Evolutionary conservation across 2,888 invertebrate genomes (phyloP).

Genomic region (Eledona agricola): DNA sequence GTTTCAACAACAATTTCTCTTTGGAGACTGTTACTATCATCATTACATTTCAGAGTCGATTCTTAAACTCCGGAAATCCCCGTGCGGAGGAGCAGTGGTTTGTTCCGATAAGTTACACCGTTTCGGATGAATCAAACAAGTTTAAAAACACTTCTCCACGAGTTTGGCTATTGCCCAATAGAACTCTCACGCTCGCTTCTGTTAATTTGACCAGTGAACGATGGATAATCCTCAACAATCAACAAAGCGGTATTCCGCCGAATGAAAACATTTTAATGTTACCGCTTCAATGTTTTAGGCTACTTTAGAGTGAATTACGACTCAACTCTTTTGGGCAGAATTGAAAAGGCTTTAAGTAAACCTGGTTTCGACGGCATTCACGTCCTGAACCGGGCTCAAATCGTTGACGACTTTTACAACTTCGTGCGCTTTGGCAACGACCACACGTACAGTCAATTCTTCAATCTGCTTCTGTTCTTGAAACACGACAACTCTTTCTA

Average conservation of each 20-base stretch:
- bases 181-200: constrained; percentile 1
- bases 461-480: constrained; percentile 75
- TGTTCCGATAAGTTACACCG: constrained; percentile 66
- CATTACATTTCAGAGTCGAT: constrained; percentile 42
- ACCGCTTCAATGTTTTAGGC: constrained; percentile 63
- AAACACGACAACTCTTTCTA: constrained; percentile 73
- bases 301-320: constrained; percentile 77
- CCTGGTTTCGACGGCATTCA: constrained; percentile 65
- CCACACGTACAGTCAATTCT: constrained; percentile 68
- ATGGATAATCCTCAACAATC: constrained; percentile 49
- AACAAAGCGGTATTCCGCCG: constrained; percentile 42
- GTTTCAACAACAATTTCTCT: too few relatives aligned
- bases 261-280: constrained; percentile 7
- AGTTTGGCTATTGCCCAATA: constrained; percentile 51
- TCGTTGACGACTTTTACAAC: constrained; percentile 81
- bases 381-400: constrained; percentile 76
- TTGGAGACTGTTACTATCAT: too few relatives aligned
- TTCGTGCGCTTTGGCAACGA: constrained; percentile 71
- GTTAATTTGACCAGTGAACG: constrained; percentile 17
- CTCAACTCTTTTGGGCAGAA: constrained; percentile 65
- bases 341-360: constrained; percentile 61
- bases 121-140: constrained; percentile 55
- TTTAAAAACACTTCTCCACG: constrained; percentile 58
- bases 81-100: constrained; percentile 56
- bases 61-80: constrained; percentile 35